These are phyloP conservation scores for Epizoanthus stellaris DNA, from an alignment of 92 coral and sea anemone genomes.

Conservation along the genomic window DNA sequence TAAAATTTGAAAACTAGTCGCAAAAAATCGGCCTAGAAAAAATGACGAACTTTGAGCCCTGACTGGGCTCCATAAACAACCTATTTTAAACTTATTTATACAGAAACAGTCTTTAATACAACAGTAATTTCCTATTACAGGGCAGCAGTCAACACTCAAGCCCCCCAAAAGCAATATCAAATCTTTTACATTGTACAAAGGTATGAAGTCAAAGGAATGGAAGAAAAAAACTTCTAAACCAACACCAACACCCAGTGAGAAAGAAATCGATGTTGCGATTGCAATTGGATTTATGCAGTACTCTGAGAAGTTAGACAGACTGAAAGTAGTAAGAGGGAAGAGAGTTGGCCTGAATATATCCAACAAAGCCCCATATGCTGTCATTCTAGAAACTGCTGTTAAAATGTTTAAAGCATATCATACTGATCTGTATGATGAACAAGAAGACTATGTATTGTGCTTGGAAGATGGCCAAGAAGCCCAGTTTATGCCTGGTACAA, in stretches of 20 bases:
- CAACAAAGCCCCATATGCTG: constrained; percentile 14
- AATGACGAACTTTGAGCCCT: no score
- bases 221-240: not conserved
- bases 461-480: no score
- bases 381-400: constrained; percentile 2
- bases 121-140: no score
- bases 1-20: no score
- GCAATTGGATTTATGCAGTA: constrained; percentile 15
- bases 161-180: not conserved
- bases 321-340: constrained; percentile 13
- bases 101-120: no score
- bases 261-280: constrained; percentile 3
- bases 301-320: not conserved
- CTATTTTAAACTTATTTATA: no score
- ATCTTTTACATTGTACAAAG: not conserved
- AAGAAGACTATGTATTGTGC: no score
- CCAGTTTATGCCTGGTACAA: no score
- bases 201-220: not conserved
- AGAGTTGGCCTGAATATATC: not conserved
- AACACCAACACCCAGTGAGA: not conserved
- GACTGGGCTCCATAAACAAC: no score
- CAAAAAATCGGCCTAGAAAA: no score
- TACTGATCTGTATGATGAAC: no score
- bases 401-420: not conserved
- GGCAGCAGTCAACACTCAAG: no score